Evolutionary conservation across 2,888 invertebrate species (phyloP).

Genomic region (Pristionchus fissidentatus): DNA sequence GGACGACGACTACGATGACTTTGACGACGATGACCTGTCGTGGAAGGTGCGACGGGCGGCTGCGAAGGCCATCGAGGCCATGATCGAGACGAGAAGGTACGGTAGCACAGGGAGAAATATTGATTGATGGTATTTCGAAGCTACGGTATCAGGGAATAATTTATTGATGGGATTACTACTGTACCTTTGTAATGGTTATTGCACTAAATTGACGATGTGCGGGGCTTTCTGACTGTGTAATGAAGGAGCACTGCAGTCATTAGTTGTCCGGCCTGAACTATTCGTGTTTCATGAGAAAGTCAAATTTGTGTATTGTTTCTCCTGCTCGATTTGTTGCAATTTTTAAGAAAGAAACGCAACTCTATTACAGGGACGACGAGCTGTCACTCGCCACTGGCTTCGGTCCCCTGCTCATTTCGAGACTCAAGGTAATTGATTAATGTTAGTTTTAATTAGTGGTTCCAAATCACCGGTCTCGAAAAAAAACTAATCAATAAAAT

Average conservation of each 20-base stretch:
- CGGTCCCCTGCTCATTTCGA: slow-evolving; percentile 90
- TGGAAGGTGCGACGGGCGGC: slow-evolving; percentile 92
- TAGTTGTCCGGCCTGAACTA: not conserved
- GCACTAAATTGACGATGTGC: not conserved
- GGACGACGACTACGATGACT: slow-evolving; percentile 89
- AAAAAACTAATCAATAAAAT: not conserved
- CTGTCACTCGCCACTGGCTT: slow-evolving; percentile 89
- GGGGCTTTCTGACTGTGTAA: not conserved
- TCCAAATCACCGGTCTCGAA: too few species aligned
- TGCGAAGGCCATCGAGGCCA: slow-evolving; percentile 96
- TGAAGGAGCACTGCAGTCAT: not conserved
- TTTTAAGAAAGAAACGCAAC: not conserved
- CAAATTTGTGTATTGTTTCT: not conserved
- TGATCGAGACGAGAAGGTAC: slow-evolving; percentile 80
- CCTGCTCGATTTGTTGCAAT: not conserved
- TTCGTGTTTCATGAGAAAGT: not conserved
- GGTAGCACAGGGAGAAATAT: slow-evolving; percentile 19
- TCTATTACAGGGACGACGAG: slow-evolving; percentile 82
- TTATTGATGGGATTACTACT: not conserved
- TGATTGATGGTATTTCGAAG: too few species aligned
- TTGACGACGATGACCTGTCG: slow-evolving; percentile 99
- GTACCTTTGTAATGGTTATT: not conserved
- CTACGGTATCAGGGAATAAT: not conserved
- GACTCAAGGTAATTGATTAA: slow-evolving; percentile 76
- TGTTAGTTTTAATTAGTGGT: not conserved